Evolutionary conservation across 2,888 invertebrate genomes (phyloP).

Genomic region (Oligia fasciuncula): DNA sequence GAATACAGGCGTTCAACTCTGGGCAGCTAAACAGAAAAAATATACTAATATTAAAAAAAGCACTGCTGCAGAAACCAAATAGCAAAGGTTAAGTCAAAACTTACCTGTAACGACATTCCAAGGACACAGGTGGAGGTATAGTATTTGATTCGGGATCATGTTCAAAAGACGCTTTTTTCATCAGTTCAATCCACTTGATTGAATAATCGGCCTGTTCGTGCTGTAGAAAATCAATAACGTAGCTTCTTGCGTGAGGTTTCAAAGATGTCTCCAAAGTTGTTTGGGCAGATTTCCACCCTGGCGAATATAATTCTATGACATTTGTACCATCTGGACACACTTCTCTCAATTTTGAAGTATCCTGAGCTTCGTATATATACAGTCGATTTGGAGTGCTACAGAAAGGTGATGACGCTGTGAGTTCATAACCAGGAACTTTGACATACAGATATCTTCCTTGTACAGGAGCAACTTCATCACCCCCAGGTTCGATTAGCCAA

Average conservation of each 20-base stretch:
- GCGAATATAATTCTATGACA: conserved; percentile 92
- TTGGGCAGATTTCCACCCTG: conserved; percentile 91
- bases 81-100: conserved; percentile 48
- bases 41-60: conserved; percentile 6
- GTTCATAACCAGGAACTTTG: conserved; percentile 92
- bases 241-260: conserved; percentile 92
- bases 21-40: conserved; percentile 91
- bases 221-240: conserved; percentile 93
- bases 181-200: conserved; percentile 94
- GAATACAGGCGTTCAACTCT: conserved; percentile 95
- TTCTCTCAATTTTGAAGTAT: conserved; percentile 91
- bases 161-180: conserved; percentile 91
- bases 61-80: background rate
- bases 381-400: conserved; percentile 93
- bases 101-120: conserved; percentile 93
- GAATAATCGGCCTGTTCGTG: conserved; percentile 93
- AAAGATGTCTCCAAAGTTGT: conserved; percentile 84
- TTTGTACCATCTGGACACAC: conserved; percentile 91
- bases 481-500: conserved; percentile 94
- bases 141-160: conserved; percentile 88
- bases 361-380: conserved; percentile 92
- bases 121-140: conserved; percentile 84
- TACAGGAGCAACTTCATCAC: conserved; percentile 91
- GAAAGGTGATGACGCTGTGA: conserved; percentile 85
- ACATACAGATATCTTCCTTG: conserved; percentile 93